Percentiles rank a stretch among this genome's conserved stretches.
Evolutionary conservation across 2,888 invertebrate species (phyloP).

Genomic region (Ectobius pallidus): DNA sequence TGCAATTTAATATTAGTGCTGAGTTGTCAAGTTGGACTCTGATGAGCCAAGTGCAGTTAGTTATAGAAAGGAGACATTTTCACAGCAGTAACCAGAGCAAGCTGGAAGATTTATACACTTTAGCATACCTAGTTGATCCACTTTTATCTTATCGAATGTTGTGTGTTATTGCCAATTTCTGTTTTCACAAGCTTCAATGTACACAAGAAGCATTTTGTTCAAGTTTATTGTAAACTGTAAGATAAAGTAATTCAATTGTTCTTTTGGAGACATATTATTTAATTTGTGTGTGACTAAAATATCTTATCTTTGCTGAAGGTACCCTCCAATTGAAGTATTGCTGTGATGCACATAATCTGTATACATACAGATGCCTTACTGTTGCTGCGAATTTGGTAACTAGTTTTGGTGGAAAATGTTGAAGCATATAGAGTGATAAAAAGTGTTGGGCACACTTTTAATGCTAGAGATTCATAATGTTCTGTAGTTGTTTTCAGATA

Average conservation of each 20-base stretch:
- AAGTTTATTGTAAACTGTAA: not conserved
- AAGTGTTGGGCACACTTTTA: too few species aligned
- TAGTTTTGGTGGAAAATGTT: not conserved
- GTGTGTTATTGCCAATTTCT: not conserved
- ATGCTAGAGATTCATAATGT: too few species aligned
- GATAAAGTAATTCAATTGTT: not conserved
- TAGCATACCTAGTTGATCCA: not conserved
- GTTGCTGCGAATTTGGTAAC: not conserved
- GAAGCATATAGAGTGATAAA: too few species aligned
- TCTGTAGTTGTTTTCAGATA: too few species aligned
- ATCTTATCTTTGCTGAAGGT: constrained; percentile 3
- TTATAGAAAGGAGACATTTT: not conserved
- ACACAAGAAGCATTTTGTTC: constrained; percentile 6
- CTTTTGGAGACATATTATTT: not conserved
- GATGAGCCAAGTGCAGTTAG: constrained; percentile 18
- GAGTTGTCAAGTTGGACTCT: not conserved
- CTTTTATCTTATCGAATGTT: constrained; percentile 1
- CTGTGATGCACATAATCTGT: not conserved
- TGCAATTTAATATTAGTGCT: not conserved
- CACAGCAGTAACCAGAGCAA: not conserved
- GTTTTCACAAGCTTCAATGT: constrained; percentile 20
- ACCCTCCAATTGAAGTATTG: not conserved
- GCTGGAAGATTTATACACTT: constrained; percentile 8
- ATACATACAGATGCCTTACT: constrained; percentile 18
- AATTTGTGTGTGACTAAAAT: not conserved